Conservation (phyloP, 2,113 vertebrate genomes). For the Leptobrachium ailaonicum region DNA sequence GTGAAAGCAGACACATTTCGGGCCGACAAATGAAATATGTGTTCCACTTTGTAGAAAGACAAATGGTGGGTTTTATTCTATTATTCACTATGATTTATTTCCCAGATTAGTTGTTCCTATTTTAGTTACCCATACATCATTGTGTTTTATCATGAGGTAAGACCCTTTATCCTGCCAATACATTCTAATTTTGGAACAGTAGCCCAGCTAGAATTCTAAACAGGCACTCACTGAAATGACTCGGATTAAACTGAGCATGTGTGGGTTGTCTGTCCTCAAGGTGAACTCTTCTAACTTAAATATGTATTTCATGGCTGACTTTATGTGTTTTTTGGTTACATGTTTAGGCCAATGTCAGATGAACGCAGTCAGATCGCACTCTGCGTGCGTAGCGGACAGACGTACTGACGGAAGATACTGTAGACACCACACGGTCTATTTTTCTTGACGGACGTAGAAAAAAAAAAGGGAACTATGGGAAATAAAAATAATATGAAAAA, state of each 20-base stretch:
- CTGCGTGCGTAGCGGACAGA: too few species aligned
- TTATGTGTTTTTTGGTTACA: too few species aligned
- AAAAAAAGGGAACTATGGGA: too few species aligned
- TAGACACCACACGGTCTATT: too few species aligned
- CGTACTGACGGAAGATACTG: too few species aligned
- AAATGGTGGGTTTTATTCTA: background rate
- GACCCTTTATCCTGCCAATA: background rate
- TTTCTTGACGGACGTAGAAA: too few species aligned
- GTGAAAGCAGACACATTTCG: too few species aligned
- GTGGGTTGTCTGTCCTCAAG: conserved; percentile 27
- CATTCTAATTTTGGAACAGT: background rate
- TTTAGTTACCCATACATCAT: background rate
- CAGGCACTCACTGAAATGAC: background rate
- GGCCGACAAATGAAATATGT: too few species aligned
- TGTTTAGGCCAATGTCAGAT: too few species aligned
- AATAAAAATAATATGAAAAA: too few species aligned
- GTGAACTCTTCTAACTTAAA: conserved; percentile 13
- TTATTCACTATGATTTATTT: background rate
- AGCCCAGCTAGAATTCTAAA: background rate
- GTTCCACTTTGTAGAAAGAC: background rate
- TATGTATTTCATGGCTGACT: too few species aligned
- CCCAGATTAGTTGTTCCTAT: background rate
- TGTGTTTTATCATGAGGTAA: background rate
- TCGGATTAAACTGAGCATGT: conserved; percentile 13
- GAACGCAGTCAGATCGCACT: too few species aligned